Base-by-base conservation (phyloP, 2,888 invertebrate genomes). In the Sclerodermus sp. region DNA sequence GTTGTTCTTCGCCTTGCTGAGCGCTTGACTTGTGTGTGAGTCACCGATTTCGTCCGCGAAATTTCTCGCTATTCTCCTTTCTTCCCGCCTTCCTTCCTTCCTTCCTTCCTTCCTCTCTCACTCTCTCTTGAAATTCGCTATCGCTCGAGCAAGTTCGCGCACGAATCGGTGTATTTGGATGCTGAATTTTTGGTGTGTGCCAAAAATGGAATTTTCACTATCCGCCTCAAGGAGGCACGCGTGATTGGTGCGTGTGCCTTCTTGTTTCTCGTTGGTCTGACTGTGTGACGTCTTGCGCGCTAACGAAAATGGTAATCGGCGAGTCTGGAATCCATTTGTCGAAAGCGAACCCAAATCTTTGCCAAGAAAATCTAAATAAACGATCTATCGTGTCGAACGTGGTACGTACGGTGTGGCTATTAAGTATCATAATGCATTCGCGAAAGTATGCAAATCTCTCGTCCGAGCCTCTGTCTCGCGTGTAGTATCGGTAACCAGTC, bases 261-360 rank as follows among this genome's bases (percentile, higher is more conserved):
- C 60, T 62, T 70, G 68, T 69, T 57, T 73, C 51, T 43, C 51
- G 48, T 45, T 55, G 56, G 50, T 56, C 44, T 50, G 45, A 45
- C 52, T 60, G 60, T 64, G 62, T 71, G 68, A 71, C 66, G 67
- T 73, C 67, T 71, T 66, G 70, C 72, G 74, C 74, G 74, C 74
- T 4, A 34, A 74, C 62, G 61, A 74, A 61, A 65, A 64, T 64
- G 65, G 62, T 66, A 57, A 64, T 71, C 49, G 45, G 68, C 55
- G 30, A 45, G 45, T 17, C 38, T 50, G 23, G 8, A 23, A 23
- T 8, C 4, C 23, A n/a, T n/a, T n/a, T n/a, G 60, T 64, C 60
- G 56, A 66, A 73, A 70, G 64, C 66, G 49, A 70, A 23, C 23
- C 23, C 23, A 23, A 23, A 23, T 8, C 8, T 8, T 3, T 5